Evolutionary conservation across 2,113 vertebrate species (phyloP).

Genomic region (Oreocharis arfaki): DNA sequence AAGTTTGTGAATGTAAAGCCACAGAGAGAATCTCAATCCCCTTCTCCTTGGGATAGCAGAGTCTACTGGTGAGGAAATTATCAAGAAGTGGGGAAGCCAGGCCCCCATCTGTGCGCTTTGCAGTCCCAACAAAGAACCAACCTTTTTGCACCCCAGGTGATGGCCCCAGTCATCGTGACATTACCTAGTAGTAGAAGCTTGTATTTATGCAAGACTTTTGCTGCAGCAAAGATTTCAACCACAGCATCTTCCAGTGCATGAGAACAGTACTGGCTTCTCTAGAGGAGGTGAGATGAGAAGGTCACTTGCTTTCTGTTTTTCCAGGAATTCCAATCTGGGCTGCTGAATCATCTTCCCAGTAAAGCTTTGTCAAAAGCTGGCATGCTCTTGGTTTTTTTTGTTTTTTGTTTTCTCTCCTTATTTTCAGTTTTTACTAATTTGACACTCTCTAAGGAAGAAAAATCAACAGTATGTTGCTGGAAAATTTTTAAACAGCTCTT

Average conservation of each 20-base stretch:
- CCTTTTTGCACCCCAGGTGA: not conserved
- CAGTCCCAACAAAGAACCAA: not conserved
- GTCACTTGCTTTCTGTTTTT: not conserved
- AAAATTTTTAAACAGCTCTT: conserved; percentile 15
- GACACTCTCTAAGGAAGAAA: conserved; percentile 12
- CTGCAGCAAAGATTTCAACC: not conserved
- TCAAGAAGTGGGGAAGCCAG: not conserved
- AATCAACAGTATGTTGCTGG: conserved; percentile 5
- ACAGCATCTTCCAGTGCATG: not conserved
- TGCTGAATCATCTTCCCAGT: conserved; percentile 23
- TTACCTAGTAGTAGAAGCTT: not conserved
- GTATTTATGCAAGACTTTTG: not conserved
- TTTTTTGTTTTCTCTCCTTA: not conserved
- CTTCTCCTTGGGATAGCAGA: not conserved
- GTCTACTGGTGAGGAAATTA: not conserved
- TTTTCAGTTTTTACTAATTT: conserved; percentile 36
- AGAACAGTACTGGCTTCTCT: not conserved
- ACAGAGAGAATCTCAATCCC: not conserved
- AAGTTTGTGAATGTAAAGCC: not conserved
- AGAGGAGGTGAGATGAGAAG: not conserved
- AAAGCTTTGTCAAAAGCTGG: conserved; percentile 9
- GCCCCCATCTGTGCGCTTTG: not conserved
- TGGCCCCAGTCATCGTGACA: not conserved
- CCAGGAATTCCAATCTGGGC: not conserved
- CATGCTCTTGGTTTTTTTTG: not conserved